Evolutionary conservation across 2,888 invertebrate species (phyloP).

Genomic region (Sesia apiformis): DNA sequence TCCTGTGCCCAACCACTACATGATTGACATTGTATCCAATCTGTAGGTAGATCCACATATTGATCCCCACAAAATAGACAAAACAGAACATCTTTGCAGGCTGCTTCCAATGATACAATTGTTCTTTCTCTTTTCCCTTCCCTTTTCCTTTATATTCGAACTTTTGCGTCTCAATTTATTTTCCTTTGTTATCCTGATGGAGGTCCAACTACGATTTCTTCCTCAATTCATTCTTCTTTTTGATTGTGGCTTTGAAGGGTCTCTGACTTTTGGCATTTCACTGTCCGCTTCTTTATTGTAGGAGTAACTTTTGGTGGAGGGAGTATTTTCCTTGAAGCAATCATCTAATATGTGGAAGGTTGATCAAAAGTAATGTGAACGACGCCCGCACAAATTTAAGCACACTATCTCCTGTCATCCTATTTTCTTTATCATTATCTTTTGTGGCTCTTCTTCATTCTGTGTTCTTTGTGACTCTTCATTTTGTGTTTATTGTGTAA

Average conservation of each 20-base stretch:
- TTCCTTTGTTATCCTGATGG: neutral
- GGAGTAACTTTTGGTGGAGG: neutral
- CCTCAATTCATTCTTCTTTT: neutral
- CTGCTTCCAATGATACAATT: neutral
- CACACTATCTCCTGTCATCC: too few species aligned
- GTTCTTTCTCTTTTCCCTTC: neutral
- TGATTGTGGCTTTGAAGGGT: neutral
- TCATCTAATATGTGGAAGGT: neutral
- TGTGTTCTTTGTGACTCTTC: neutral
- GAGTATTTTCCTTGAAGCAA: neutral
- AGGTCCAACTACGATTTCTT: neutral
- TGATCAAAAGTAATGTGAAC: neutral
- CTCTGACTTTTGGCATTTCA: neutral
- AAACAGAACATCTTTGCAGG: neutral
- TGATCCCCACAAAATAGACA: neutral
- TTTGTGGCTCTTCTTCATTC: neutral
- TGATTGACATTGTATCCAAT: neutral
- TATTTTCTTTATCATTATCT: neutral
- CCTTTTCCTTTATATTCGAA: neutral
- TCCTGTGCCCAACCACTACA: neutral
- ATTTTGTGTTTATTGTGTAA: neutral
- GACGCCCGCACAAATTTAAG: neutral
- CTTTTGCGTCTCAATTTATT: neutral
- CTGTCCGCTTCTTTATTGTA: neutral
- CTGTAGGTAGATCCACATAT: neutral